phyloP scores from a whole-genome alignment of 1,140 invertebrate genomes.

The Lysiphlebus fabarum region DNA sequence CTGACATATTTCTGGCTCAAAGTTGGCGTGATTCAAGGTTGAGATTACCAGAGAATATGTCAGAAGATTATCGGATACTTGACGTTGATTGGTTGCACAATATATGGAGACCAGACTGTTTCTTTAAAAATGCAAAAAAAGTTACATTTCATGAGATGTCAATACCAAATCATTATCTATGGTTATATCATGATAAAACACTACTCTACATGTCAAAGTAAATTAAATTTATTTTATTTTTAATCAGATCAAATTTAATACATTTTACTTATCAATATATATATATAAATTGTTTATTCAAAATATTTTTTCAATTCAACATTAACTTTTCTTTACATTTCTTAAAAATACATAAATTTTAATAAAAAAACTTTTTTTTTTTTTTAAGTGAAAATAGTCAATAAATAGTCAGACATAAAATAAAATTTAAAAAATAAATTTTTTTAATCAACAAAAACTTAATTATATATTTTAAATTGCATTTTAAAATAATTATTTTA shows the following conservation, averaged over 20 bases:
- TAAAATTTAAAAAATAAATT: no score
- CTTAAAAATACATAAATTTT: neutral
- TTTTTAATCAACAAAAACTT: no score
- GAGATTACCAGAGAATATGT: constrained; percentile 86
- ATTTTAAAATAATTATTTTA: no score
- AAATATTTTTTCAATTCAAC: no score
- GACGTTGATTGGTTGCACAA: constrained; percentile 87
- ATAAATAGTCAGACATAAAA: no score
- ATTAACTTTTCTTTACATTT: no score
- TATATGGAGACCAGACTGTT: constrained; percentile 89
- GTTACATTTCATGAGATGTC: constrained; percentile 93
- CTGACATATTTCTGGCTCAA: constrained; percentile 88
- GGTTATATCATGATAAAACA: constrained; percentile 87
- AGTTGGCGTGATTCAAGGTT: constrained; percentile 85
- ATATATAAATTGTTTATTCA: no score
- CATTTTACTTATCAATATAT: no score
- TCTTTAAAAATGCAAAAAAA: constrained; percentile 91
- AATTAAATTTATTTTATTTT: constrained; percentile 35
- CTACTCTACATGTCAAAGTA: constrained; percentile 89
- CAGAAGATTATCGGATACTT: constrained; percentile 83
- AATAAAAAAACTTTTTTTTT: neutral
- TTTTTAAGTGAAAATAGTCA: neutral
- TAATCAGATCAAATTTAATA: neutral
- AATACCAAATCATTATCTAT: constrained; percentile 89
- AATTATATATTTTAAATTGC: no score